Conservation (phyloP, 2,797 vertebrate genomes). For the Oreonectes daqikongensis region DNA sequence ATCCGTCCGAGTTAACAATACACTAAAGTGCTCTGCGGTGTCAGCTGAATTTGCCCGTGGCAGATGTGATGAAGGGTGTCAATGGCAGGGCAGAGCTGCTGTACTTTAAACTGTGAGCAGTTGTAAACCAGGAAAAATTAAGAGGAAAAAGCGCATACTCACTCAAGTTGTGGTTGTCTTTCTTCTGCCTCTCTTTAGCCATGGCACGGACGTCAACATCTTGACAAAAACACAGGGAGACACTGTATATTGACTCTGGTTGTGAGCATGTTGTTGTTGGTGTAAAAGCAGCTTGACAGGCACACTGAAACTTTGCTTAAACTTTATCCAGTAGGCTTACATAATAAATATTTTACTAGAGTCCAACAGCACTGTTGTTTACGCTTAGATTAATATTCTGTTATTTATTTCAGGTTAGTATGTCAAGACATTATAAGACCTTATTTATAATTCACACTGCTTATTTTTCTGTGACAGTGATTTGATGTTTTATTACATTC, state of each 20-base stretch:
- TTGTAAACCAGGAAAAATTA: constrained; percentile 41
- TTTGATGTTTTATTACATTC: not conserved
- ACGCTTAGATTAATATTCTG: not conserved
- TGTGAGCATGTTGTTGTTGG: not conserved
- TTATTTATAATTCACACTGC: too few species aligned
- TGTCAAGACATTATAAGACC: constrained; percentile 3
- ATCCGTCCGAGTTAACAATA: constrained; percentile 77
- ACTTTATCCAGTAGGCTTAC: not conserved
- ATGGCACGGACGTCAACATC: constrained; percentile 89
- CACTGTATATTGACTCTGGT: not conserved
- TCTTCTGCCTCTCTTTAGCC: constrained; percentile 97
- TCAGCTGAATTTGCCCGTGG: constrained; percentile 72
- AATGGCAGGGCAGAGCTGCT: constrained; percentile 39
- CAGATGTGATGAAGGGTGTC: constrained; percentile 39
- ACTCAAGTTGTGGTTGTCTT: constrained; percentile 99
- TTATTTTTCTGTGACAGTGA: not conserved
- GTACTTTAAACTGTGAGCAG: constrained; percentile 53
- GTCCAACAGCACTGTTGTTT: not conserved
- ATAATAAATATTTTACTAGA: not conserved
- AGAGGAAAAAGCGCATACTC: constrained; percentile 66
- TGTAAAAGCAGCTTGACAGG: not conserved
- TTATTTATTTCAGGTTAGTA: not conserved
- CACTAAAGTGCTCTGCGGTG: constrained; percentile 69
- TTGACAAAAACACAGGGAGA: constrained; percentile 74
- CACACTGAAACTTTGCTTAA: not conserved